These are phyloP conservation scores for Lagria hirta DNA, from an alignment of 2,888 invertebrate species.

Conservation along the genomic window DNA sequence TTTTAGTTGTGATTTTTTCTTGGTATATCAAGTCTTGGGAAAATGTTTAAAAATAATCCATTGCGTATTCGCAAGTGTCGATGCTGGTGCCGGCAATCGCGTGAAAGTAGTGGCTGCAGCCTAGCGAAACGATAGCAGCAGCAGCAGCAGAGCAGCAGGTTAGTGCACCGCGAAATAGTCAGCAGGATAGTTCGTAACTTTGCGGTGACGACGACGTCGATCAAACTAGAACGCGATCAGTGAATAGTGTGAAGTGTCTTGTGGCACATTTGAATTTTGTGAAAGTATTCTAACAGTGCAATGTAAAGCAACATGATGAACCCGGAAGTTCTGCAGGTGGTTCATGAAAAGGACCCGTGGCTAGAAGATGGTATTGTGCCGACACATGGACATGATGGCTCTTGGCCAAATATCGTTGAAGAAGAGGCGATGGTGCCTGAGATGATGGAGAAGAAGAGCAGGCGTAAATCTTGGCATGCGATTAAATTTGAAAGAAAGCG, in stretches of 20 bases:
- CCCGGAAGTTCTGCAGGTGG: constrained; percentile 48
- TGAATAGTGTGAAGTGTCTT: constrained; percentile 1
- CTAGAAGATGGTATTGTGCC: constrained; percentile 42
- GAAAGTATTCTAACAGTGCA: constrained; percentile 6
- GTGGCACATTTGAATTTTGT: constrained; percentile 9
- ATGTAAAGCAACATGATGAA: constrained; percentile 41
- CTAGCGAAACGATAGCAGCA: constrained; percentile 28
- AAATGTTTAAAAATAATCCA: constrained; percentile 8
- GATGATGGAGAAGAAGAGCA: constrained; percentile 49
- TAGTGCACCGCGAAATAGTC: constrained; percentile 47
- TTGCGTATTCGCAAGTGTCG: constrained; percentile 8
- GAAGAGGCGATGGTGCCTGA: constrained; percentile 41
- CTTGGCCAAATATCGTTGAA: constrained; percentile 43
- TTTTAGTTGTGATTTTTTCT: neutral
- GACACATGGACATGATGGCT: constrained; percentile 38
- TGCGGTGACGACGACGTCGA: constrained; percentile 1
- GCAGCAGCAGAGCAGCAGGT: constrained; percentile 37
- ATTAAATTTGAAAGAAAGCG: constrained; percentile 54
- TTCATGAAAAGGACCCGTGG: constrained; percentile 52
- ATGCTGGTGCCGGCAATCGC: constrained; percentile 25
- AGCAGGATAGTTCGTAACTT: constrained; percentile 55
- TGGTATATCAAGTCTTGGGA: neutral
- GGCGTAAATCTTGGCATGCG: constrained; percentile 55
- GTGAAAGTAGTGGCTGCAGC: constrained; percentile 42
- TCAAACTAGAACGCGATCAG: constrained; percentile 16